Base-by-base conservation (phyloP, 1,140 invertebrate species). In the Bombus sibiricus region DNA sequence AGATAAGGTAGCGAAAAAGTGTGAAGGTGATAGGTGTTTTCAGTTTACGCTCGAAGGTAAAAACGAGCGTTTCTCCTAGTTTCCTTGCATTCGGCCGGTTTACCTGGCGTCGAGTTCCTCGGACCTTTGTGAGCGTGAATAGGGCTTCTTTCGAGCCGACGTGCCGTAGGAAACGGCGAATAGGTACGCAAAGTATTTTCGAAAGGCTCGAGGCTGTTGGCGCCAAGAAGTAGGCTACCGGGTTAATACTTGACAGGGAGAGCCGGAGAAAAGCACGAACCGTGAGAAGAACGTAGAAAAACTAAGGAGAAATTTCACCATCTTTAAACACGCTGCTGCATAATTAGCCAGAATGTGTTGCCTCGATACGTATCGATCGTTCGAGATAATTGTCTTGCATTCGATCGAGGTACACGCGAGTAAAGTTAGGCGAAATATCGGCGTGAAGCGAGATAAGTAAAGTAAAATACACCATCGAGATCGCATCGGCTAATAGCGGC, bases 151-250 rank as follows among this genome's bases (percentile, higher is more conserved):
- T 47, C 41, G 72, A 83, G 81, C 9, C 37, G 34, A 64, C 59
- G 53, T 62, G 62, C 68, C 53, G 77, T 81, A 83, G 69, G 68
- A 47, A 80, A 80, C 81, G 78, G 75, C 85, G 82, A 87, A 75
- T 90, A 74, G 69, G 83, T 90, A 83, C 75, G 88, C 86, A 47
- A 89, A 92, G 90, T 93, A 93, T 93, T 94, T 94, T 94, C 91
- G 93, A 94, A 94, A 94, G 93, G 91, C 93, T 91, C 64, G 68
- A 82, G 91, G 91, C 89, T 84, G 83, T 90, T 77, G 83, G 86
- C 77, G 84, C 76, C 81, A 72, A 77, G 87, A 94, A 93, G 92
- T 94, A 93, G 93, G 93, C 92, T 93, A 94, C 90, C 91, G 80
- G 93, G 93, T 93, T 93, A 93, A 92, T 84, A 89, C 88, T 74